Evolutionary conservation across 2,113 vertebrate genomes (phyloP).

Genomic region (Probosciger aterrimus): DNA sequence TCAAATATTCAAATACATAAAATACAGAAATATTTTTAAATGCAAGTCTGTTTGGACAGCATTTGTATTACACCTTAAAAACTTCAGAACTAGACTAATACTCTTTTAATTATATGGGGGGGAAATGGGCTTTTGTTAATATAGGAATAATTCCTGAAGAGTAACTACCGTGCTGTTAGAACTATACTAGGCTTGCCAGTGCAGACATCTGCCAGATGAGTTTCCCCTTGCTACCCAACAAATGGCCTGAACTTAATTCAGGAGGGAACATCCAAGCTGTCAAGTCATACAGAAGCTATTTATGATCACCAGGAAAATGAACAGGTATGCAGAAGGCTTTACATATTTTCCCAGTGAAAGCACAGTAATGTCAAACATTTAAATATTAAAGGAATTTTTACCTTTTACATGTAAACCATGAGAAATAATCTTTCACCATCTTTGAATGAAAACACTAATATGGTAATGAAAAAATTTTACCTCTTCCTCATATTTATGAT

Average conservation of each 20-base stretch:
- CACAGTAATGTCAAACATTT: conserved; percentile 22
- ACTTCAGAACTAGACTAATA: not conserved
- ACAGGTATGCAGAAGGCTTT: conserved; percentile 45
- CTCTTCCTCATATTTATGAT: not conserved
- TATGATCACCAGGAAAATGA: conserved; percentile 47
- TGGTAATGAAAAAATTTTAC: not conserved
- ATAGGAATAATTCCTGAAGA: not conserved
- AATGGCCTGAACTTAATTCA: conserved; percentile 61
- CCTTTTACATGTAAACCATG: not conserved
- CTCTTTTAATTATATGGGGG: not conserved
- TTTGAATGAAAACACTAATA: not conserved
- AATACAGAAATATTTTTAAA: not conserved
- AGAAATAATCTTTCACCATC: not conserved
- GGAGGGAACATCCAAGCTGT: conserved; percentile 57
- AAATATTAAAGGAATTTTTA: conserved; percentile 8
- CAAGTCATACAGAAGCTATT: conserved; percentile 36
- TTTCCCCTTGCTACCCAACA: conserved; percentile 47
- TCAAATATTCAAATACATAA: not conserved
- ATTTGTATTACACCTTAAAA: not conserved
- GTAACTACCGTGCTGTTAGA: not conserved
- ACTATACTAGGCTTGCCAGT: conserved; percentile 11
- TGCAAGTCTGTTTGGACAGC: not conserved
- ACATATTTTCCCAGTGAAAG: conserved; percentile 30
- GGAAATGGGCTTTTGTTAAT: not conserved
- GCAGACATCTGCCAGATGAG: conserved; percentile 45